Evolutionary conservation across 2,797 vertebrate species (phyloP).

Genomic region (Crypturellus tataupa): DNA sequence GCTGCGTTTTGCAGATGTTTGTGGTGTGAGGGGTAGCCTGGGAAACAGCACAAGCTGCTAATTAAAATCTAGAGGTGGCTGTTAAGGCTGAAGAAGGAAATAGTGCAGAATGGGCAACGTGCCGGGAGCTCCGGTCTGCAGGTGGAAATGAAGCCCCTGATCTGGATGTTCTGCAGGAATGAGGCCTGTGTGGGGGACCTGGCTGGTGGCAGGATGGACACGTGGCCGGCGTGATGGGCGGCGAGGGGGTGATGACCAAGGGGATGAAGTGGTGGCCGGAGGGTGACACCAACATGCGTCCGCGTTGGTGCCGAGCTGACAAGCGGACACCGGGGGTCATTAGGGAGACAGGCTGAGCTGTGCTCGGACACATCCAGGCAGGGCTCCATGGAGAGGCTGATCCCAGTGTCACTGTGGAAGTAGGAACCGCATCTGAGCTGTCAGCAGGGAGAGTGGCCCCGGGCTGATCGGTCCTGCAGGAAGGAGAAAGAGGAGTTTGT

Average conservation of each 20-base stretch:
- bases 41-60: background rate
- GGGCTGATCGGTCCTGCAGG: background rate
- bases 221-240: accelerated
- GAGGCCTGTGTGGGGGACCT: background rate
- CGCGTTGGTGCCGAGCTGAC: background rate
- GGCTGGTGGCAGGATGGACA: background rate
- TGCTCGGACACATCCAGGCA: background rate
- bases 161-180: background rate
- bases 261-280: background rate
- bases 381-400: background rate
- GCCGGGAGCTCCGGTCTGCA: background rate
- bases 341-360: conserved; percentile 9
- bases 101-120: background rate
- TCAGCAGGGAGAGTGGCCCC: background rate
- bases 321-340: background rate
- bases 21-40: background rate
- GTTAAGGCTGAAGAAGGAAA: background rate
- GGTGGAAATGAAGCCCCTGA: background rate
- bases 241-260: background rate
- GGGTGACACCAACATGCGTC: background rate
- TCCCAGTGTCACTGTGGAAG: conserved; percentile 38
- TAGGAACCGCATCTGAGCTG: conserved; percentile 21
- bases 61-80: background rate
- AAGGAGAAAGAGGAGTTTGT: background rate
- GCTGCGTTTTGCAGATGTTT: background rate